Evolutionary conservation across 2,797 vertebrate species (phyloP).

Genomic region (Pseudopleuronectes americanus): DNA sequence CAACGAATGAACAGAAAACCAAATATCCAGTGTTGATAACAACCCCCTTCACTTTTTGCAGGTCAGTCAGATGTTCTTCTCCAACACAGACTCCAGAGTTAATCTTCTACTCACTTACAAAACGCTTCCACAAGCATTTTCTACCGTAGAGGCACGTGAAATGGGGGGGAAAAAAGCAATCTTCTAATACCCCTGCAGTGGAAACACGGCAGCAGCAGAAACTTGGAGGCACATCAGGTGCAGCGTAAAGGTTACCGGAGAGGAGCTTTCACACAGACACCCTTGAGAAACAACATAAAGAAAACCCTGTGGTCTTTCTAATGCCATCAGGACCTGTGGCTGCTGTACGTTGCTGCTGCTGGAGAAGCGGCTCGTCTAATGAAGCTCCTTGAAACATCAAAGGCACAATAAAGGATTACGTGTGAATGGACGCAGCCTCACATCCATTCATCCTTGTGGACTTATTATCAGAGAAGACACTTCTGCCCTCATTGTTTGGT

Average conservation of each 20-base stretch:
- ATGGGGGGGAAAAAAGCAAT: constrained; percentile 61
- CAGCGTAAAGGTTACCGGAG: constrained; percentile 52
- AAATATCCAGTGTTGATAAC: not conserved
- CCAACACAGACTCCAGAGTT: constrained; percentile 27
- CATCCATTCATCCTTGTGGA: constrained; percentile 28
- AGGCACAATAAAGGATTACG: constrained; percentile 11
- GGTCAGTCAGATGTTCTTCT: constrained; percentile 29
- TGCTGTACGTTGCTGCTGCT: constrained; percentile 15
- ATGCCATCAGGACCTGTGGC: constrained; percentile 23
- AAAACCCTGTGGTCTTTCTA: constrained; percentile 26
- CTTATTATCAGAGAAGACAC: constrained; percentile 34
- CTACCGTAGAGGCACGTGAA: constrained; percentile 40
- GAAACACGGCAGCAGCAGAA: constrained; percentile 40
- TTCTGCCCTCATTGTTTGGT: constrained; percentile 26
- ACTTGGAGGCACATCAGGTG: constrained; percentile 39
- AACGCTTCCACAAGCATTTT: constrained; percentile 68
- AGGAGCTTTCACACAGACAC: constrained; percentile 43
- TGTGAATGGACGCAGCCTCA: constrained; percentile 28
- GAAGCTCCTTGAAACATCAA: constrained; percentile 45
- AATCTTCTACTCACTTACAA: constrained; percentile 61
- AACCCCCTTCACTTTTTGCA: constrained; percentile 34
- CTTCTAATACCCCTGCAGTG: constrained; percentile 50
- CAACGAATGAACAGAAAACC: constrained; percentile 10
- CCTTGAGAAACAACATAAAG: constrained; percentile 50
- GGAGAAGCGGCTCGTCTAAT: constrained; percentile 23